phyloP scores from a whole-genome alignment of 2,113 vertebrate genomes.

The Rhinolophus ferrumequinum region DNA sequence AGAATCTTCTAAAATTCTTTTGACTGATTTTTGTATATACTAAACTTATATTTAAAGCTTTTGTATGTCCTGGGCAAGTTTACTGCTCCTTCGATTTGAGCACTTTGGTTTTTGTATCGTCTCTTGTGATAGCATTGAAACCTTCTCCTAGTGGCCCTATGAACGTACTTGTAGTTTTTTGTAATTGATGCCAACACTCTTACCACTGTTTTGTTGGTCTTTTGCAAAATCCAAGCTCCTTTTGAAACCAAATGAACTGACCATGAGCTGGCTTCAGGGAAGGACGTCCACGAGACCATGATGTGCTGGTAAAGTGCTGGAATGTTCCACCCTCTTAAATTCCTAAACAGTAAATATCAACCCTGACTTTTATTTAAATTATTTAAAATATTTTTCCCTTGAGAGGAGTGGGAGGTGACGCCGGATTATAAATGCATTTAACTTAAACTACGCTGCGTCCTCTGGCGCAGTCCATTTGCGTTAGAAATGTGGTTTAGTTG shows the following conservation, averaged over 20 bases:
- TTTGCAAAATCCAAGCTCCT: constrained; percentile 76
- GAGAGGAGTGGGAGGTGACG: not conserved
- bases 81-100: constrained; percentile 91
- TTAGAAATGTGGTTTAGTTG: constrained; percentile 57
- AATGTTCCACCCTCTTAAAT: not conserved
- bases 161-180: constrained; percentile 79
- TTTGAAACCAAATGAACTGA: constrained; percentile 86
- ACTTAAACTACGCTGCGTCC: not conserved
- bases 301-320: not conserved
- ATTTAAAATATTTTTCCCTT: constrained; percentile 31
- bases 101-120: constrained; percentile 92
- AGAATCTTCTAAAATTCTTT: constrained; percentile 87
- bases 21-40: constrained; percentile 90
- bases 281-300: not conserved
- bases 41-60: constrained; percentile 93
- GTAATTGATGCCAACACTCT: constrained; percentile 79
- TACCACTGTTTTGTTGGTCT: constrained; percentile 72
- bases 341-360: not conserved
- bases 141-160: constrained; percentile 82
- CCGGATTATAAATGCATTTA: not conserved
- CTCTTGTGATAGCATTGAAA: constrained; percentile 34
- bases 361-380: constrained; percentile 25
- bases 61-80: constrained; percentile 93
- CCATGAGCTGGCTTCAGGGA: constrained; percentile 89
- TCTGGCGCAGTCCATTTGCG: not conserved